These are phyloP conservation scores for Orchesella cincta DNA, from an alignment of 1,140 invertebrate species.

Conservation along the genomic window DNA sequence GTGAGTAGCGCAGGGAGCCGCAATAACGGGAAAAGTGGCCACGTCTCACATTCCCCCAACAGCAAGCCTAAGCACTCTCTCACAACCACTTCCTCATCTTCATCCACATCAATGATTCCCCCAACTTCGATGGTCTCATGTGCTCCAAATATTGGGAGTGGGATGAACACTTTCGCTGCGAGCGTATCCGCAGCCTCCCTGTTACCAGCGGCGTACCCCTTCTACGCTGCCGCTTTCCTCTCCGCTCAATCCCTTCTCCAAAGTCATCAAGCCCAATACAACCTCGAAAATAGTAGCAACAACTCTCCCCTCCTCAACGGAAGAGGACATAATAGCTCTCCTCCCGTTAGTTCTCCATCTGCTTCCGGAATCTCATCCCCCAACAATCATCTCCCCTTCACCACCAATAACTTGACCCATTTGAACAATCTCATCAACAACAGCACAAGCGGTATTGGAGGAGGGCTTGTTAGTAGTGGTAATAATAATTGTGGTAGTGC, in stretches of 20 bases:
- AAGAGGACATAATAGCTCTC: not conserved
- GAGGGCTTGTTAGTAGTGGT: too few relatives aligned
- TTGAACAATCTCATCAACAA: too few relatives aligned
- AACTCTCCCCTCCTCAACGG: conserved; percentile 2
- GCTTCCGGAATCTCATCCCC: not conserved
- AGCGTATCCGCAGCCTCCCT: conserved; percentile 11
- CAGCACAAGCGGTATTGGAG: too few relatives aligned
- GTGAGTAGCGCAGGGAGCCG: not conserved
- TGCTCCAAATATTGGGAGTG: not conserved
- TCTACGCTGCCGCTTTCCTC: conserved; percentile 50
- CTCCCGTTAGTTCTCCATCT: not conserved
- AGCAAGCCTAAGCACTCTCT: not conserved
- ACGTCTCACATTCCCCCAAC: conserved; percentile 19
- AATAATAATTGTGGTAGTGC: not conserved
- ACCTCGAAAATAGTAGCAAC: not conserved
- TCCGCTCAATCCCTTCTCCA: conserved; percentile 49
- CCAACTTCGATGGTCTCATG: not conserved
- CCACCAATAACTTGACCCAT: too few relatives aligned
- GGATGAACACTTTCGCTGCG: not conserved
- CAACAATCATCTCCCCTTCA: too few relatives aligned
- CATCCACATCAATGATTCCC: not conserved
- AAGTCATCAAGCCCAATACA: conserved; percentile 38
- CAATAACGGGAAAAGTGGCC: not conserved
- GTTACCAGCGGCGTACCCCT: conserved; percentile 43
- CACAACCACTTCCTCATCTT: not conserved